phyloP scores from a whole-genome alignment of 1,140 invertebrate species.

The Druon quercuslanigerum region DNA sequence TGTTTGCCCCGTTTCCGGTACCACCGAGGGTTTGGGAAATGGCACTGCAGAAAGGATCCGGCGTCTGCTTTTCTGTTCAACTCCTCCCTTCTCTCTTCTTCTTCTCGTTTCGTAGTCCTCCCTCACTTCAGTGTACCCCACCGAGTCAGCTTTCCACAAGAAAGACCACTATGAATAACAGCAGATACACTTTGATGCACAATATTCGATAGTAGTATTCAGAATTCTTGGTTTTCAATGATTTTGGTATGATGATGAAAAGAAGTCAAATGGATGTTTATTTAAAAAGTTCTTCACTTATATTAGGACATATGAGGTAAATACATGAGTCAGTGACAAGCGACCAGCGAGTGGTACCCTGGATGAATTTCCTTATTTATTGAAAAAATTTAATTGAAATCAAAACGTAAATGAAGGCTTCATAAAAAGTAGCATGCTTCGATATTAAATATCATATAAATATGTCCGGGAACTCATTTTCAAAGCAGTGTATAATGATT shows the following conservation, averaged over 20 bases:
- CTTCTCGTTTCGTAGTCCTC: slow-evolving; percentile 2
- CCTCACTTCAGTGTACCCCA: background rate
- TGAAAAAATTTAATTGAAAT: no score
- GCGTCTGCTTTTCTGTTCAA: slow-evolving; percentile 44
- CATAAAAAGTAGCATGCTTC: no score
- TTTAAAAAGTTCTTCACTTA: background rate
- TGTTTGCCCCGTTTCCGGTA: slow-evolving; percentile 58
- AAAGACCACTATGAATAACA: background rate
- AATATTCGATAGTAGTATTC: slow-evolving; percentile 1
- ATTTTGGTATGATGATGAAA: background rate
- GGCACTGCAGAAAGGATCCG: slow-evolving; percentile 44
- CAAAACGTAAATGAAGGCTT: no score
- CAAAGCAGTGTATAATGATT: no score
- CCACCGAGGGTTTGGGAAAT: slow-evolving; percentile 48
- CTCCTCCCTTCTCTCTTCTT: background rate
- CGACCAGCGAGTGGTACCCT: no score
- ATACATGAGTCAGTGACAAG: no score
- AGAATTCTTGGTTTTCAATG: background rate
- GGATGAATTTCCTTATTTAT: no score
- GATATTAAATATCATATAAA: no score
- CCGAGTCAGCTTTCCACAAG: background rate
- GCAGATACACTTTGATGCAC: background rate
- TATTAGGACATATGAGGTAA: background rate
- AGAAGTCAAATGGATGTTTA: background rate
- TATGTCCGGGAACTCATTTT: no score